Percentiles rank a stretch among this genome's conserved stretches.
Conservation (phyloP, 1,140 invertebrate genomes). For the Caenorhabditis latens region DNA sequence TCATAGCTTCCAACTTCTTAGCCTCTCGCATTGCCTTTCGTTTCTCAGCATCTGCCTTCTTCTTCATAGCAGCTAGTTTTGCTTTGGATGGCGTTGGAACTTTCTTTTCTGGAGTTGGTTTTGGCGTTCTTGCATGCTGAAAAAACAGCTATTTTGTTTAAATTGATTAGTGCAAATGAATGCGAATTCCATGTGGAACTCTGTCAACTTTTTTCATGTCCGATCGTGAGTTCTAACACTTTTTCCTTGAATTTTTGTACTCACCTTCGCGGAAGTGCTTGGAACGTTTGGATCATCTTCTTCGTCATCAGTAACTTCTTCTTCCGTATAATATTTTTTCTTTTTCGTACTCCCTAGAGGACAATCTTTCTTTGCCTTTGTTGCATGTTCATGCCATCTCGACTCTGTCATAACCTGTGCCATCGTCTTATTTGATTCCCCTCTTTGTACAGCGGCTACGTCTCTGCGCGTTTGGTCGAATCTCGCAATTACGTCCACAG, state of each 20-base stretch:
- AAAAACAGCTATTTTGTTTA: neutral
- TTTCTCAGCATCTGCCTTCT: neutral
- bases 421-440: conserved; percentile 20
- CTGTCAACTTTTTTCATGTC: too few relatives aligned
- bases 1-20: conserved; percentile 7
- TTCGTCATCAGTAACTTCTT: neutral
- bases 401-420: conserved; percentile 15
- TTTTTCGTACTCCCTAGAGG: conserved; percentile 11
- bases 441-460: conserved; percentile 8
- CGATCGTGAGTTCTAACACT: too few relatives aligned
- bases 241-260: too few relatives aligned
- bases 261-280: neutral
- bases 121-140: neutral
- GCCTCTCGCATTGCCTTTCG: conserved; percentile 8
- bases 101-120: neutral
- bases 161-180: neutral
- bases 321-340: neutral
- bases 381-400: conserved; percentile 18
- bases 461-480: neutral
- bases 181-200: too few relatives aligned
- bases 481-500: conserved; percentile 25
- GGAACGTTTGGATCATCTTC: conserved; percentile 24
- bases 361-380: conserved; percentile 25
- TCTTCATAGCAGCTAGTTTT: conserved; percentile 33
- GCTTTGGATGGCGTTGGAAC: neutral